Evolutionary conservation across 2,888 invertebrate genomes (phyloP), one percentile per base, ranked within the genome.

Genomic region (Odiellus spinosus): DNA sequence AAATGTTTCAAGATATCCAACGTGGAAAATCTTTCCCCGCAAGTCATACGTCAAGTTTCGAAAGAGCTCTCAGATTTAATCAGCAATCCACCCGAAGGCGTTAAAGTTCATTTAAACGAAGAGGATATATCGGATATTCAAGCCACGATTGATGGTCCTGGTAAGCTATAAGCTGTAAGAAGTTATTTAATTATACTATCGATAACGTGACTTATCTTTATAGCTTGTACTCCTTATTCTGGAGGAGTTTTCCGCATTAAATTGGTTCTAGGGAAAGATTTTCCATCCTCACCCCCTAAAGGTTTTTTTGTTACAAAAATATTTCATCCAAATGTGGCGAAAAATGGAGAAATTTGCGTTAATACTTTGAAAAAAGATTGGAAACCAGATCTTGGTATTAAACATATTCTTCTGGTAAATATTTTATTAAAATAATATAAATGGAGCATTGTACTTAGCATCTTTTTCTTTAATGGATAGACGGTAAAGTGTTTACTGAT

Each of bases 361-460:
- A 88, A 91, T 69, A 91, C 93, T 51, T 73, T 95, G 53, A 86
- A 87, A 69, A 88, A 84, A 70, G 93, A 91, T 73, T 93, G 93
- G 93, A 86, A 86, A 65, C 79, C 88, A 52, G 87, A 90, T 72
- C 77, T 90, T 64, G 93, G 93, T 64, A 83, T 93, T 55, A 85
- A 82, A 73, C 91, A 93, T 69, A 83, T 91, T 69, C 73, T 95
- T 64, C 70, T 90, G 67, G 85, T 80, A 67, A 67, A 38, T 4
- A 26, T 6, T 26, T 26, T 26, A 26, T 26, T n/a, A n/a, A n/a
- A n/a, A n/a, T n/a, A n/a, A n/a, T n/a, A n/a, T n/a, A n/a, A n/a
- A n/a, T n/a, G n/a, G n/a, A n/a, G 14, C 34, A 33, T 33, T 33
- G 10, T 33, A n/a, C 2, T n/a, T 2, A 35, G 3, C 14, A n/a